Evolutionary conservation across 1,140 invertebrate genomes (phyloP).

Genomic region (Trachelipus rathkii): DNA sequence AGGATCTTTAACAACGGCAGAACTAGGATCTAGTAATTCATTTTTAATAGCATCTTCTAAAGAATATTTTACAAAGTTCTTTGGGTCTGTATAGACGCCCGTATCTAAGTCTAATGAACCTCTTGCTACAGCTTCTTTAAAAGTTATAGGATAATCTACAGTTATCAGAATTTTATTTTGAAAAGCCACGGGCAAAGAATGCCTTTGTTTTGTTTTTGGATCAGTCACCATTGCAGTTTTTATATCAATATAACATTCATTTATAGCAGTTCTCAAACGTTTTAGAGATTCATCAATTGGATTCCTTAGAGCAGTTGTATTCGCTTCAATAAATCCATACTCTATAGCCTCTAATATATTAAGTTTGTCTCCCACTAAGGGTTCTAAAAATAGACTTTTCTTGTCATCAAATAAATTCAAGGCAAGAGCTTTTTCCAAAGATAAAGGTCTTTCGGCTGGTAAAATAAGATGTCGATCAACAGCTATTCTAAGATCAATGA

Average conservation of each 20-base stretch:
- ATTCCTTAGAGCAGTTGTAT: slow-evolving; percentile 72
- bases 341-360: slow-evolving; percentile 68
- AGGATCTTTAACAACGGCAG: slow-evolving; percentile 72
- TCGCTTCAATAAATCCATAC: slow-evolving; percentile 67
- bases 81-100: slow-evolving; percentile 54
- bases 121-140: slow-evolving; percentile 57
- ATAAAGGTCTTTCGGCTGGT: slow-evolving; percentile 63
- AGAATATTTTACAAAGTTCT: slow-evolving; percentile 61
- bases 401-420: slow-evolving; percentile 70
- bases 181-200: slow-evolving; percentile 66
- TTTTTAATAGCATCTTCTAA: slow-evolving; percentile 72
- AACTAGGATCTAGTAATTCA: slow-evolving; percentile 69
- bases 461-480: slow-evolving; percentile 68
- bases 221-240: slow-evolving; percentile 70
- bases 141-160: slow-evolving; percentile 64
- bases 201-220: slow-evolving; percentile 66
- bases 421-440: slow-evolving; percentile 70
- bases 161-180: slow-evolving; percentile 68
- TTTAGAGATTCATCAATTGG: slow-evolving; percentile 66
- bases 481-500: slow-evolving; percentile 67
- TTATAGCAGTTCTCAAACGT: slow-evolving; percentile 67
- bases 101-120: slow-evolving; percentile 50
- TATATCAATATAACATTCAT: slow-evolving; percentile 73
- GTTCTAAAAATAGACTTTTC: slow-evolving; percentile 74
- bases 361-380: slow-evolving; percentile 63